Conservation (phyloP, 2,888 invertebrate species). For the Drosophila koepferae region DNA sequence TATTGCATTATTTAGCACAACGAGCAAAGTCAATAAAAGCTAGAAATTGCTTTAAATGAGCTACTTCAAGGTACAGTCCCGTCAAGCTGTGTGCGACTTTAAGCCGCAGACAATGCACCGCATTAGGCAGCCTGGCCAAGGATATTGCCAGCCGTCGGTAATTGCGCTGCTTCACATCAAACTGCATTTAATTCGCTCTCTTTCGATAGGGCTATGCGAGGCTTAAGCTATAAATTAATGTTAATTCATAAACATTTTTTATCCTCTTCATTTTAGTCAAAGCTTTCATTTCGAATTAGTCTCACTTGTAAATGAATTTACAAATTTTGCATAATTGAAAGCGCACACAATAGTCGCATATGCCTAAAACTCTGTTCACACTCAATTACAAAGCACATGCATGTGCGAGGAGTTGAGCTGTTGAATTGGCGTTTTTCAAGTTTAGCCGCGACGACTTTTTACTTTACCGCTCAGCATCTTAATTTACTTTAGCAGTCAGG, state of each 20-base stretch:
- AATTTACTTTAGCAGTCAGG: constrained; percentile 76
- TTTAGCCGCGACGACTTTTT: constrained; percentile 67
- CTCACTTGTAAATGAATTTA: neutral
- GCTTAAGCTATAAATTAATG: neutral
- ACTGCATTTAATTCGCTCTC: constrained; percentile 4
- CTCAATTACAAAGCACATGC: constrained; percentile 64
- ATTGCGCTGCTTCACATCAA: constrained; percentile 42
- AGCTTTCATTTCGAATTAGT: too few species aligned
- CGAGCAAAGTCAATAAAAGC: constrained; percentile 56
- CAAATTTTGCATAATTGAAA: neutral
- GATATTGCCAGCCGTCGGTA: constrained; percentile 42
- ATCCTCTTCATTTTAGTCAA: too few species aligned
- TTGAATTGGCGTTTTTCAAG: constrained; percentile 57
- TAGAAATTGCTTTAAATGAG: constrained; percentile 63
- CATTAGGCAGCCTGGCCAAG: constrained; percentile 50
- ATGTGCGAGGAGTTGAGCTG: constrained; percentile 23
- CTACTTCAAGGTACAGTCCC: constrained; percentile 67
- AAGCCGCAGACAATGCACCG: constrained; percentile 62
- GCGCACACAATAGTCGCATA: constrained; percentile 40
- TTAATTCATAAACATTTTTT: neutral
- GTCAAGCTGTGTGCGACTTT: constrained; percentile 62
- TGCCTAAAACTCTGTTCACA: constrained; percentile 12
- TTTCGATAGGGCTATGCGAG: neutral
- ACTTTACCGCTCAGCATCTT: constrained; percentile 66
- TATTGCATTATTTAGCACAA: constrained; percentile 72